Base-by-base conservation (phyloP, 2,797 vertebrate genomes). In the Tenualosa thibaudeaui region DNA sequence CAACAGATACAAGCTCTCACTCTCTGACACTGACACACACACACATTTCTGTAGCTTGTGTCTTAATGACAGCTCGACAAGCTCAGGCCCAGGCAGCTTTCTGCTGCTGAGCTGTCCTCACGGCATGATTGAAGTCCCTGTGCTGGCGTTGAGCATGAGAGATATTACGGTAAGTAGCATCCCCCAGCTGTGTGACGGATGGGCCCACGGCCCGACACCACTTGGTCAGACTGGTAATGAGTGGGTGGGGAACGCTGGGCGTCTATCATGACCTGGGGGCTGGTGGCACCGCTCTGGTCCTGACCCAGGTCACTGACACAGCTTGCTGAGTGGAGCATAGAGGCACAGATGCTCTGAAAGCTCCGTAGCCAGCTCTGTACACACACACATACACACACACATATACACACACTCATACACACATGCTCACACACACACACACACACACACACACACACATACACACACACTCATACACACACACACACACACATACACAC, bases 61-160 rank as follows among this genome's bases (percentile, higher is more conserved):
- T 22, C 58, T 26, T 40, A 83, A 81, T 31, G 49, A 81, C 65
- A 75, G 68, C 68, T 75, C 37, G 68, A 75, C 31, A 75, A 19
- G 37, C 68, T 75, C 31, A 17, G 17, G 13, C 31, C 5, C 15
- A 75, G 15, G 68, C 5, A 40, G 31, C 13, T 65, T 3, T 68
- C 24, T 68, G 10, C 60, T 26, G 15, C 68, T 40, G 26, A 0
- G 65, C 31, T 37, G 49, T 15, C 50, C 56, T 58, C 65, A 37
- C 58, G 40, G 51, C 40, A 68, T 31, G 15, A 58, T 4, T 31
- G 83, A 85, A 81, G 22, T 6, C 13, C 15, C 87, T 31, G 26
- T 8, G 43, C 68, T 82, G 51, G 60, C 84, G 56, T 84, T 68
- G 60, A 86, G 84, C 43, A 15, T 0, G 68, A 84, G 46, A 71